Evolutionary conservation across 1,140 invertebrate species (phyloP), one percentile per base, ranked within the genome.

Genomic region (Zaprionus capensis): DNA sequence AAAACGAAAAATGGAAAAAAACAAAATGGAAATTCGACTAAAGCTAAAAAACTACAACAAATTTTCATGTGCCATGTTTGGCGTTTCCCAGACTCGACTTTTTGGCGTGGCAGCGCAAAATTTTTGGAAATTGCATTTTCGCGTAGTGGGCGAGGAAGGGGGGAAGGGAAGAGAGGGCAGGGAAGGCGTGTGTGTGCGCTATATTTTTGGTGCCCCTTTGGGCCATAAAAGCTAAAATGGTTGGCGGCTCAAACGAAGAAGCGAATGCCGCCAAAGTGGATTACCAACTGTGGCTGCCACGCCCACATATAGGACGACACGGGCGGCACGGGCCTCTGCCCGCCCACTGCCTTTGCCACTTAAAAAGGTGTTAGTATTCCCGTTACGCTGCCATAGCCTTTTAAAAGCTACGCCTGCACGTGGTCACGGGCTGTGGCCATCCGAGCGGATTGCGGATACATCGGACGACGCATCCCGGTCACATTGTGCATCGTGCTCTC

Each of bases 121-220:
- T 76, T 76, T 72, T 76, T 71, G 70, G 24, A 72, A 76, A 76
- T 76, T 76, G 74, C 74, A 76, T 72, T 76, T 72, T 28, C 24
- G 61, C 46, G 38, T 14, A 14, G 34, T n/a, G n/a, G n/a, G n/a
- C 12, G 31, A 31, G 20, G 41, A 34, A 34, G 3, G n/a, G n/a
- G n/a, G 20, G 14, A 7, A 31, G 22, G 24, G 15, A 53, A 20
- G 11, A 31, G 17, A n/a, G 4, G 5, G 15, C 2, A 15, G 1
- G 2, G 1, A 14, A 9, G 7, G 12, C 4, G 7, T 17, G 44
- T 36, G 14, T 53, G 31, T 64, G 22, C 24, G 56, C 26, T 36
- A 61, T 72, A 67, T 62, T 66, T 72, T 34, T 46, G 41, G 14
- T 17, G 56, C 38, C 46, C 63, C 69, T 67, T 76, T 76, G 56